Percentiles rank a stretch among this genome's conserved stretches.
phyloP scores from a whole-genome alignment of 2,888 invertebrate species.

The Cetonia aurata region DNA sequence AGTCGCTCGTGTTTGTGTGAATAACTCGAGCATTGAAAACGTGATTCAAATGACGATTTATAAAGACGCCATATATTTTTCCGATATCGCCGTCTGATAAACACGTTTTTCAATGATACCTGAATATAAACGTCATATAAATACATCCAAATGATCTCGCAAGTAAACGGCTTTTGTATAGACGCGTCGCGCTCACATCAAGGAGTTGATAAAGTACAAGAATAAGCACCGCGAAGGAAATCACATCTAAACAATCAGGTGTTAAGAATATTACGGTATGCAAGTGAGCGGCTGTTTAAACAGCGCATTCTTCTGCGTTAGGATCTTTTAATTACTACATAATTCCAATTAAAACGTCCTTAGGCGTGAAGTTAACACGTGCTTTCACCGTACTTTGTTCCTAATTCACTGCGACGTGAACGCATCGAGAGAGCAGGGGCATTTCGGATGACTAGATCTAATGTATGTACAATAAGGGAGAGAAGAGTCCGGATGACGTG shows the following conservation, averaged over 20 bases:
- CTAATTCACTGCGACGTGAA: slow-evolving; percentile 1
- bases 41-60: too few species aligned
- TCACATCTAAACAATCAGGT: slow-evolving; percentile 21
- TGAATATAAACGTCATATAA: too few species aligned
- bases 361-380: slow-evolving; percentile 33
- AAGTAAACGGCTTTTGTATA: too few species aligned
- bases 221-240: slow-evolving; percentile 22
- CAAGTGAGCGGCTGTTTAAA: slow-evolving; percentile 22
- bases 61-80: too few species aligned
- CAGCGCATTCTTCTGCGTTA: slow-evolving; percentile 10
- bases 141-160: too few species aligned
- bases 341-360: slow-evolving; percentile 23
- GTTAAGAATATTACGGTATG: slow-evolving; percentile 23
- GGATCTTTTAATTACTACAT: slow-evolving; percentile 30
- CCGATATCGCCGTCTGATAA: too few species aligned
- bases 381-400: slow-evolving; percentile 4
- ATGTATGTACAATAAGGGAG: too few species aligned
- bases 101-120: too few species aligned
- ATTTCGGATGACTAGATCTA: too few species aligned
- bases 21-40: too few species aligned
- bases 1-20: too few species aligned
- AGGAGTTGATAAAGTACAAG: slow-evolving; percentile 16
- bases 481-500: too few species aligned
- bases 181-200: background rate
- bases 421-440: background rate